Base-by-base conservation (phyloP, 1,140 invertebrate genomes). In the Cydia splendana region DNA sequence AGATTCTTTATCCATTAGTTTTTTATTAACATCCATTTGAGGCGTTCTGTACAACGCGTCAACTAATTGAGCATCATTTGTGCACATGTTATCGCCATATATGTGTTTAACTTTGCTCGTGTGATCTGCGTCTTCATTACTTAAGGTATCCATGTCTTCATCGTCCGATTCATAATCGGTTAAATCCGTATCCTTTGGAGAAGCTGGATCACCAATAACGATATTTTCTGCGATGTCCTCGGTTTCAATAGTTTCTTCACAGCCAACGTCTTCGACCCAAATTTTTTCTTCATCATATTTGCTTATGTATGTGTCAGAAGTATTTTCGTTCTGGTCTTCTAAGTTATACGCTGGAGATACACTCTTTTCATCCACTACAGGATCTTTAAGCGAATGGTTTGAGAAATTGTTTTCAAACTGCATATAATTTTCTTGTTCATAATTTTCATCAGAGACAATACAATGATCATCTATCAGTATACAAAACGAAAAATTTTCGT, bases 241-340 rank as follows among this genome's bases (percentile, higher is more conserved):
- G 79, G 85, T 92, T 30, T 92, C 86, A 65, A 94, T 87, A 38
- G 92, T 93, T 82, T 94, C 92, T 74, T 93, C 84, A 79, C 91
- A 93, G 10, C 85, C 92, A 9, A 93, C 88, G 76, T 93, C 92
- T 74, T 92, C 91, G 15, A 93, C 87, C 93, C 93, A 94, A 30
- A 91, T 80, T 78, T 88, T 85, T 79, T 84, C 76, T 57, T 57
- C 30, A 20, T 71, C 34, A 71, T 18, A 71, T 38, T 71, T 38
- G 15, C n/a, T 18, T 38, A 42, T 24, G 18, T n/a, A 38, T 18
- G 67, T 38, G 34, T 71, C 82, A 65, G 83, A 28, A 48, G 76
- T 42, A 75, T 83, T 84, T 76, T 85, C 84, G 76, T 84, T 79
- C 57, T 78, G 75, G 62, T 67, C 74, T 57, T 79, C 62, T 28